These are phyloP conservation scores for Palloptera scutellata DNA, from an alignment of 2,888 invertebrate species.

Conservation along the genomic window DNA sequence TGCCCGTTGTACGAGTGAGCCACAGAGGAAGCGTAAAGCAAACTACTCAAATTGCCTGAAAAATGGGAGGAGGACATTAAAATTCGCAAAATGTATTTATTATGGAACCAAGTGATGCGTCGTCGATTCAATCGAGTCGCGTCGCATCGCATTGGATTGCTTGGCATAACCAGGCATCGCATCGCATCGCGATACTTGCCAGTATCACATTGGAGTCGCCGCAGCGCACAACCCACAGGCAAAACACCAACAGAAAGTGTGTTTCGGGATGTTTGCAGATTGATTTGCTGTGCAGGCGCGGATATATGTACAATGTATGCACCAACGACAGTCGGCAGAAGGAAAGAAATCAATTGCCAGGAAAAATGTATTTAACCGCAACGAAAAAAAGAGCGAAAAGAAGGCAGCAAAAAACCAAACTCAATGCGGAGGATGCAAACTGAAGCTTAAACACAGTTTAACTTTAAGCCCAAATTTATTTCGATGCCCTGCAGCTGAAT, in stretches of 20 bases:
- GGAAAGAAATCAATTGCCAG: constrained; percentile 33
- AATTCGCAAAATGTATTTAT: constrained; percentile 62
- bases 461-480: constrained; percentile 48
- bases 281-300: constrained; percentile 33
- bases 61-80: constrained; percentile 60
- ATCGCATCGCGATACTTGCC: constrained; percentile 9
- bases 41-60: constrained; percentile 53
- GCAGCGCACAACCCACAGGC: constrained; percentile 4
- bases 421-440: constrained; percentile 16
- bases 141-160: constrained; percentile 14
- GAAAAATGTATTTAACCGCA: constrained; percentile 15
- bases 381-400: constrained; percentile 8
- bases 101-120: constrained; percentile 57
- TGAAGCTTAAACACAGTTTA: constrained; percentile 15
- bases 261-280: constrained; percentile 30
- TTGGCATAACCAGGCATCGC: constrained; percentile 22
- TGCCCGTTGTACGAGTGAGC: too few species aligned
- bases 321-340: constrained; percentile 44
- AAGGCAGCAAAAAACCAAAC: constrained; percentile 16
- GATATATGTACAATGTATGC: constrained; percentile 22
- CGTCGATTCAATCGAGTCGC: constrained; percentile 34
- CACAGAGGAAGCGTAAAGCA: constrained; percentile 20
- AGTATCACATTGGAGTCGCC: constrained; percentile 3
- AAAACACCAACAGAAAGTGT: constrained; percentile 1
- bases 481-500: constrained; percentile 61